A percentile compares a stretch with the other conserved stretches of the same genome.
phyloP scores from a whole-genome alignment of 2,113 vertebrate genomes.

The Lathamus discolor region DNA sequence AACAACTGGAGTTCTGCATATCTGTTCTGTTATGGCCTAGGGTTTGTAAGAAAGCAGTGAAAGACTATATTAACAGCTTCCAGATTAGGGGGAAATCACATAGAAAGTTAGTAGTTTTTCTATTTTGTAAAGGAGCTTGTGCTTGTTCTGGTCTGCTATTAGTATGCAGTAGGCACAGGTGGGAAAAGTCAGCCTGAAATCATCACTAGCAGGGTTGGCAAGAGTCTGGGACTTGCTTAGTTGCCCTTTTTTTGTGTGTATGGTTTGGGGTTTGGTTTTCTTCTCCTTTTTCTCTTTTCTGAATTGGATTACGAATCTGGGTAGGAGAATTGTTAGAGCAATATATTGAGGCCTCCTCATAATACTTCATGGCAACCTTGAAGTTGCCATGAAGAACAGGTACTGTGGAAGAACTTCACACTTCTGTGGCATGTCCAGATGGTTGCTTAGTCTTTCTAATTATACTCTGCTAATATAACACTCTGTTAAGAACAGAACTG shows the following conservation, averaged over 20 bases:
- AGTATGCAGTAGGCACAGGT: not conserved
- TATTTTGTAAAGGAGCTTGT: not conserved
- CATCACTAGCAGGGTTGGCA: not conserved
- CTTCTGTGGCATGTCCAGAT: not conserved
- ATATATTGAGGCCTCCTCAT: not conserved
- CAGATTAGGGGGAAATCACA: not conserved
- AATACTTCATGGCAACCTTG: not conserved
- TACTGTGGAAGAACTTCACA: not conserved
- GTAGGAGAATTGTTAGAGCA: not conserved
- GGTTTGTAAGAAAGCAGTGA: not conserved
- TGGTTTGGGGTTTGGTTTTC: not conserved
- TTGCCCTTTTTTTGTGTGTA: not conserved
- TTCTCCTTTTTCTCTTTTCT: not conserved
- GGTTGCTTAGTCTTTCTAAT: not conserved
- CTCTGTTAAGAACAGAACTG: not conserved
- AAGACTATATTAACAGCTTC: not conserved
- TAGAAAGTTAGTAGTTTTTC: not conserved
- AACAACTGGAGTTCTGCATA: not conserved
- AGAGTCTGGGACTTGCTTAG: not conserved
- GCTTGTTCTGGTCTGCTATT: not conserved
- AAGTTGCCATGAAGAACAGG: not conserved
- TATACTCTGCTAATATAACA: accelerated
- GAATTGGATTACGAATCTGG: not conserved
- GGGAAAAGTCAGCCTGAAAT: not conserved
- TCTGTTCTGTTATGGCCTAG: not conserved